Evolutionary conservation across 2,113 vertebrate genomes (phyloP).

Genomic region (Hyla sarda): DNA sequence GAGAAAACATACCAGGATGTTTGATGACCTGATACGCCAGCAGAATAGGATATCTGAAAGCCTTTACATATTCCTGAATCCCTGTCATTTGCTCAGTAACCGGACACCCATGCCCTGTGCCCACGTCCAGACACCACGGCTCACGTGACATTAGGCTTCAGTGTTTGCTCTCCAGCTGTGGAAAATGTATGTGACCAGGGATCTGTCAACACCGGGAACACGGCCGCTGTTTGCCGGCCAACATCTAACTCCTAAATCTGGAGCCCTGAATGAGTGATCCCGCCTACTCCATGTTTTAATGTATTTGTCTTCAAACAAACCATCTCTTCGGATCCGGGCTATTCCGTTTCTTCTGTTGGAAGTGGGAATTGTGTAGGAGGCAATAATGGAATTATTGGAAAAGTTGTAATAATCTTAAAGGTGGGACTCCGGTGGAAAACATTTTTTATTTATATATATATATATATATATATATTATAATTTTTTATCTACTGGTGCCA

Average conservation of each 20-base stretch:
- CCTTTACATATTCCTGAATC: conserved; percentile 21
- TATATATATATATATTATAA: no score
- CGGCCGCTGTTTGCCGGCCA: neutral
- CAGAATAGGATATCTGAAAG: neutral
- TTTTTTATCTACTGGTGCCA: no score
- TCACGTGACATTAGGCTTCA: neutral
- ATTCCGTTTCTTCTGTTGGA: neutral
- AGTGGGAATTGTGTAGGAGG: neutral
- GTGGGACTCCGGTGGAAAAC: no score
- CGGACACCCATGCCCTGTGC: neutral
- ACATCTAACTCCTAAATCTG: neutral
- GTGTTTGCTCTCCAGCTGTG: neutral
- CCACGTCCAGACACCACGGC: neutral
- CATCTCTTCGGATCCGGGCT: neutral
- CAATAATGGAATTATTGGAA: neutral
- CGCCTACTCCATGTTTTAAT: neutral
- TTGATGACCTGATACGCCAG: conserved; percentile 24
- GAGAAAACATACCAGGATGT: conserved; percentile 32
- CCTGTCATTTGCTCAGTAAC: conserved; percentile 37
- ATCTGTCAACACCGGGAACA: conserved; percentile 22
- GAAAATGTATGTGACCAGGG: neutral
- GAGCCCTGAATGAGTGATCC: neutral
- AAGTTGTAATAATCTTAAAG: neutral
- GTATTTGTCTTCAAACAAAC: conserved; percentile 15
- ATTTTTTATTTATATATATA: no score